Conservation (phyloP, 2,113 vertebrate genomes). For the Xiphorhynchus elegans region DNA sequence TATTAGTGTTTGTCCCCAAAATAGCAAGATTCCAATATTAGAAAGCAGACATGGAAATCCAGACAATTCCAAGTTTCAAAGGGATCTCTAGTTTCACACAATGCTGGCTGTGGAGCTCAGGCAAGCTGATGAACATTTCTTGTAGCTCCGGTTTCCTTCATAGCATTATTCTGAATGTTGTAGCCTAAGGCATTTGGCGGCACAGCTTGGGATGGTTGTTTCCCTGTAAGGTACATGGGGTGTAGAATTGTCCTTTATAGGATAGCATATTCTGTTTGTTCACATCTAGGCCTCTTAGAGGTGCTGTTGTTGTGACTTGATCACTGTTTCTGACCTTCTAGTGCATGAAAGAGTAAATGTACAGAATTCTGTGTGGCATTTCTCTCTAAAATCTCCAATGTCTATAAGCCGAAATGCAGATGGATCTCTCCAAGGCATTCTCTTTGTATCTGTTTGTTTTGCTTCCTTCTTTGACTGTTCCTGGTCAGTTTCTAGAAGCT, state of each 20-base stretch:
- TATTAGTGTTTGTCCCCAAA: background rate
- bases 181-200: background rate
- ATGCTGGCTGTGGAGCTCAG: background rate
- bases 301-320: background rate
- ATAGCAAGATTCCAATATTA: background rate
- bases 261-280: background rate
- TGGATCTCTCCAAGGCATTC: background rate
- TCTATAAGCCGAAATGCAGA: background rate
- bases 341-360: background rate
- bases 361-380: background rate
- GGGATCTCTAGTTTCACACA: background rate
- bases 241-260: background rate
- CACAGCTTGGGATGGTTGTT: background rate
- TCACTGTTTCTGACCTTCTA: background rate
- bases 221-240: background rate
- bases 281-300: background rate
- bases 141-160: background rate
- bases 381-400: background rate
- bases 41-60: background rate
- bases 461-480: background rate
- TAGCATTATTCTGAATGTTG: background rate
- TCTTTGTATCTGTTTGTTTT: background rate
- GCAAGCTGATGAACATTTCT: background rate
- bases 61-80: background rate
- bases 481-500: background rate